These are phyloP conservation scores for Archaeoteleia sp. DNA, from an alignment of 2,888 invertebrate genomes.

Conservation along the genomic window DNA sequence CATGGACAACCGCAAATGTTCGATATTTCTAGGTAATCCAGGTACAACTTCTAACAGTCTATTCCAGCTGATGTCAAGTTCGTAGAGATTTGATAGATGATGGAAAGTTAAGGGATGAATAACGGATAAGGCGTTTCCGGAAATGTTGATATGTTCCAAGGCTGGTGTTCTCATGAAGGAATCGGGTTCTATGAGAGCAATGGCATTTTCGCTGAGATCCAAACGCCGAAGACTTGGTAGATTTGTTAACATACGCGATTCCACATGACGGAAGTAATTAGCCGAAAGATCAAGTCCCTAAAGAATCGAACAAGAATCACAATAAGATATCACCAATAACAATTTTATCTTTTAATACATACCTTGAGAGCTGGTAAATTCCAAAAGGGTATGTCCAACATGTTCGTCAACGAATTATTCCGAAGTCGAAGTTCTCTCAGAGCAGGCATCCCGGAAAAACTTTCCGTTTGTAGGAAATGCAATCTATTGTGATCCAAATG, in stretches of 20 bases:
- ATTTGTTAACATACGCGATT: constrained; percentile 83
- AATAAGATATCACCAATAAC: no score
- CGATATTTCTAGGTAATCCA: constrained; percentile 85
- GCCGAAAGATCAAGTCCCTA: constrained; percentile 86
- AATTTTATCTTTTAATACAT: constrained; percentile 21
- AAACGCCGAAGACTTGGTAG: constrained; percentile 85
- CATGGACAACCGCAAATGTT: constrained; percentile 82
- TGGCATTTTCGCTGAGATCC: constrained; percentile 85
- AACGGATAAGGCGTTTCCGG: constrained; percentile 82
- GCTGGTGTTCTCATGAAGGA: constrained; percentile 83
- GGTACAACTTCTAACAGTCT: constrained; percentile 84
- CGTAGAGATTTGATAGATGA: constrained; percentile 84
- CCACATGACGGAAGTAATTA: constrained; percentile 84
- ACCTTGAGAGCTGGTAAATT: constrained; percentile 87
- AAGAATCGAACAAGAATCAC: no score
- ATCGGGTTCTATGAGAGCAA: constrained; percentile 83
- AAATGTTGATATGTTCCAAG: constrained; percentile 87
- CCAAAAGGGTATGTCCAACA: constrained; percentile 86
- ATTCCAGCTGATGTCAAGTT: constrained; percentile 86
- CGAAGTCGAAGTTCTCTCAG: constrained; percentile 86
- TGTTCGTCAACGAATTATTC: constrained; percentile 87
- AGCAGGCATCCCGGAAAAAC: constrained; percentile 89
- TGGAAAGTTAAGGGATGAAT: constrained; percentile 87
- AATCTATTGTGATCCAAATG: constrained; percentile 88
- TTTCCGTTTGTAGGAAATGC: constrained; percentile 84